Conservation (phyloP, 2,113 vertebrate species). For the Calidris pugnax region DNA sequence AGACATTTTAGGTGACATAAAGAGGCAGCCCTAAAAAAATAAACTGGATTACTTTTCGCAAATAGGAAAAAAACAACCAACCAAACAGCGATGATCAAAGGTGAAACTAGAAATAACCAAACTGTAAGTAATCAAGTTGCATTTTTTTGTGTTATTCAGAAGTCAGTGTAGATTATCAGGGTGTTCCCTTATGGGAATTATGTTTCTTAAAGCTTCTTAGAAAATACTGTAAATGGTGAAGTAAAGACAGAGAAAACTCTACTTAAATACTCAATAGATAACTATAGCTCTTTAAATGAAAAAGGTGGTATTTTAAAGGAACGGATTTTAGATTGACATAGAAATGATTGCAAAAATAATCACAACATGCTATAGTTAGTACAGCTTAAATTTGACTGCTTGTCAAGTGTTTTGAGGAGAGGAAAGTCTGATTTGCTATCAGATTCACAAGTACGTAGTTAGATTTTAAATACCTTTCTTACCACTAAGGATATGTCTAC, state of each 20-base stretch:
- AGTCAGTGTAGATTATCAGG: neutral
- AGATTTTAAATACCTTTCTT: neutral
- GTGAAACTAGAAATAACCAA: neutral
- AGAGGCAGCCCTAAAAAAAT: neutral
- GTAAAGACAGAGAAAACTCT: neutral
- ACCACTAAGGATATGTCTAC: neutral
- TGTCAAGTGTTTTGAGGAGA: neutral
- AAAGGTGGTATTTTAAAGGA: neutral
- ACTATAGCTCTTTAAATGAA: neutral
- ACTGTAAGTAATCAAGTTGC: neutral
- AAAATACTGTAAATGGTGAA: neutral
- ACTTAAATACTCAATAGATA: neutral
- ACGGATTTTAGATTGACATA: neutral
- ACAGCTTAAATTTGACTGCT: neutral
- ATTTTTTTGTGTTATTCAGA: neutral
- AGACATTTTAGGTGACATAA: neutral
- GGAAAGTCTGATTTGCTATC: neutral
- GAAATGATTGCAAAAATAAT: neutral
- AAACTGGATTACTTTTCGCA: neutral
- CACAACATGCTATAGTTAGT: neutral
- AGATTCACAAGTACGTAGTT: neutral
- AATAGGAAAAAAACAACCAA: neutral
- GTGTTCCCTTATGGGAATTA: neutral
- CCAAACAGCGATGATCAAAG: rapidly evolving
- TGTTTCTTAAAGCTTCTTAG: neutral